Evolutionary conservation across 2,888 invertebrate species (phyloP).

Genomic region (Myathropa florea): DNA sequence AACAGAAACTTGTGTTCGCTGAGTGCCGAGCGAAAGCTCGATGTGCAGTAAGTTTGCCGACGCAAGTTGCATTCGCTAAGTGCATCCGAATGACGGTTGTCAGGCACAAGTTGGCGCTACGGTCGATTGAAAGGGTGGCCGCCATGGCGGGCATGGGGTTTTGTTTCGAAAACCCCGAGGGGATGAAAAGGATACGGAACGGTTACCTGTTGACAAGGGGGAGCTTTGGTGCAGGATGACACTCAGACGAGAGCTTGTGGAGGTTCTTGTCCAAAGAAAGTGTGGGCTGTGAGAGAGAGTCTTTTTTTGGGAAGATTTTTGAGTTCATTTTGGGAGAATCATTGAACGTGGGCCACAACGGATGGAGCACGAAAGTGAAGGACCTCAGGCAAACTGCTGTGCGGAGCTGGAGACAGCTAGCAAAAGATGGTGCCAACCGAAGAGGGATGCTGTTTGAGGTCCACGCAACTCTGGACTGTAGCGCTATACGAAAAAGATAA

Average conservation of each 20-base stretch:
- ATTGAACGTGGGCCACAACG: no score
- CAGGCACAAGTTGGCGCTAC: slow-evolving; percentile 53
- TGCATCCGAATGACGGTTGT: slow-evolving; percentile 6
- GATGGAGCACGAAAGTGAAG: no score
- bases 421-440: no score
- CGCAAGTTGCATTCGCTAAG: slow-evolving; percentile 41
- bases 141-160: not conserved
- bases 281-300: not conserved
- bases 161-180: not conserved
- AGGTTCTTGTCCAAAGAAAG: not conserved
- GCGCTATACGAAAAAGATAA: no score
- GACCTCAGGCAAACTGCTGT: no score
- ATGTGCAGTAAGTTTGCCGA: slow-evolving; percentile 15
- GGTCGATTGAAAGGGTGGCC: slow-evolving; percentile 27
- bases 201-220: not conserved
- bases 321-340: no score
- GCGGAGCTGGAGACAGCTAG: no score
- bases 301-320: no score
- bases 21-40: slow-evolving; percentile 18
- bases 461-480: no score
- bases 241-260: not conserved
- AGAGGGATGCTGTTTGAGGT: no score
- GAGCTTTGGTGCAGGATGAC: not conserved
- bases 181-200: not conserved
- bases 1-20: slow-evolving; percentile 29